Conservation (phyloP, 2,888 invertebrate genomes). For the Carterocephalus palaemon region DNA sequence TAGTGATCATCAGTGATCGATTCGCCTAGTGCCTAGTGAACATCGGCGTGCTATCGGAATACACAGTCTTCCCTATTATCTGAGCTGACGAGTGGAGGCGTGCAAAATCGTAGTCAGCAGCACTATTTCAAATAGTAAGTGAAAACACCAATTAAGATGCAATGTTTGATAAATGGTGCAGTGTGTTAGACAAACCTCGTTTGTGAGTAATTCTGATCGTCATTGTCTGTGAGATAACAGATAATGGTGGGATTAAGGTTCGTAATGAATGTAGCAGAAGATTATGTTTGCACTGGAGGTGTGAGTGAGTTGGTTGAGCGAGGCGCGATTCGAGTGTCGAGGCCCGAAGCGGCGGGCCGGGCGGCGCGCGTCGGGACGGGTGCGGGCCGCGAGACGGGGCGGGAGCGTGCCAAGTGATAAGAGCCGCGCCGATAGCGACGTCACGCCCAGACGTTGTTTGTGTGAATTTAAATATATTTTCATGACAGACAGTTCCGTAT, state of each 20-base stretch:
- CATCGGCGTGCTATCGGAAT: constrained; percentile 59
- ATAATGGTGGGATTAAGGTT: constrained; percentile 3
- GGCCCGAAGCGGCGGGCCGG: constrained; percentile 57
- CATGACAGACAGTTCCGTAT: constrained; percentile 79
- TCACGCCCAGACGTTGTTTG: constrained; percentile 79
- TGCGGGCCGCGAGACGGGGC: constrained; percentile 63
- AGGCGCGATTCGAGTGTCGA: constrained; percentile 31
- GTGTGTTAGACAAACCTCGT: background rate
- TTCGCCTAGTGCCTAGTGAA: constrained; percentile 50
- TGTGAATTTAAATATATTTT: constrained; percentile 79
- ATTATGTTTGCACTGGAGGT: constrained; percentile 50
- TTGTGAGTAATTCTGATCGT: too few relatives aligned
- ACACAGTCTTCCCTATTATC: constrained; percentile 61
- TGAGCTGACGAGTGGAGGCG: constrained; percentile 65
- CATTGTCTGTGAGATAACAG: background rate
- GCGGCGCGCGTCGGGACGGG: constrained; percentile 51
- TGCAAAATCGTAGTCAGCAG: constrained; percentile 71
- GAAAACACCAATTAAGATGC: constrained; percentile 29
- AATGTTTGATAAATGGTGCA: too few relatives aligned
- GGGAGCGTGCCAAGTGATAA: constrained; percentile 79
- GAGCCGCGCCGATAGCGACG: constrained; percentile 78
- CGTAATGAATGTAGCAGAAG: constrained; percentile 33
- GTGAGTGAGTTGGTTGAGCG: constrained; percentile 38
- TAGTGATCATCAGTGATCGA: constrained; percentile 58
- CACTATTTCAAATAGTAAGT: constrained; percentile 77